Conservation (phyloP, 1,140 invertebrate species). For the Hormaphis cornu region DNA sequence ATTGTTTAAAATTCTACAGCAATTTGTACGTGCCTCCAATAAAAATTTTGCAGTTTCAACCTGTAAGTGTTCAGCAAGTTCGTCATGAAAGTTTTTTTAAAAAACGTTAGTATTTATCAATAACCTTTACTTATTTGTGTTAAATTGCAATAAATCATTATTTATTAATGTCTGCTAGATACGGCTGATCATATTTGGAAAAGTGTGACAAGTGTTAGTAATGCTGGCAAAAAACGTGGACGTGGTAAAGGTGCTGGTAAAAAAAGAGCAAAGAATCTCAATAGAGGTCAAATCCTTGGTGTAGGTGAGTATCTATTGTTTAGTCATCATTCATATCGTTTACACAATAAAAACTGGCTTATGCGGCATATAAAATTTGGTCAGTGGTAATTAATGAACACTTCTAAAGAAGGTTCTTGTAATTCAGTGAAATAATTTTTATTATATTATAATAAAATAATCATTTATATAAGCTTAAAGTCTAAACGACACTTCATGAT, state of each 20-base stretch:
- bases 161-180: constrained; percentile 45
- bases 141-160: not conserved
- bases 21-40: not conserved
- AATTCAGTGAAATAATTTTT: too few species aligned
- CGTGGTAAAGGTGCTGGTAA: constrained; percentile 71
- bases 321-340: not conserved
- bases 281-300: constrained; percentile 82
- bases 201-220: constrained; percentile 87
- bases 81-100: constrained; percentile 23
- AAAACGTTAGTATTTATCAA: constrained; percentile 9
- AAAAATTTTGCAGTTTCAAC: not conserved
- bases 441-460: too few species aligned
- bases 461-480: too few species aligned
- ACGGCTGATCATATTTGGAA: constrained; percentile 83
- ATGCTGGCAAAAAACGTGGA: constrained; percentile 88
- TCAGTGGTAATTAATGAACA: too few species aligned
- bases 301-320: constrained; percentile 49
- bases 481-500: too few species aligned
- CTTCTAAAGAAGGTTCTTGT: too few species aligned
- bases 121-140: not conserved
- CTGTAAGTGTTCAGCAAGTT: constrained; percentile 5
- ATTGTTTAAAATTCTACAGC: not conserved
- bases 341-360: constrained; percentile 7
- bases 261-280: constrained; percentile 70
- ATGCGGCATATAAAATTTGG: too few species aligned